Conservation (phyloP, 1,140 invertebrate genomes). For the Cheumatopsyche charites region DNA sequence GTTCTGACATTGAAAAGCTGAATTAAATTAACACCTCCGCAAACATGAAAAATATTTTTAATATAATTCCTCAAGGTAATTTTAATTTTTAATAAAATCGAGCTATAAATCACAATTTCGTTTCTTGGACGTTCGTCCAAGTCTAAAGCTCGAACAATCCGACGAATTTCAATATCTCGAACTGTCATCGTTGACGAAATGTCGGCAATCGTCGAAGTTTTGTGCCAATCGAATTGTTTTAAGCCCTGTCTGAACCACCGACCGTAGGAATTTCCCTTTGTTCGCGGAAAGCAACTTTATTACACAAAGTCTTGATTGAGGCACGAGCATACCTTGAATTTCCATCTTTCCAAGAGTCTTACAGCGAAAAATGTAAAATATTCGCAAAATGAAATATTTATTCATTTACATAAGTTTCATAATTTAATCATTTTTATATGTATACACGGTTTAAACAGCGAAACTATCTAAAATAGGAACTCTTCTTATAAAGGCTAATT, state of each 20-base stretch:
- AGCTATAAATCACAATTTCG: neutral
- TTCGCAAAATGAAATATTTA: no score
- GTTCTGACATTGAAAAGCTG: neutral
- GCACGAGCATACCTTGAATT: constrained; percentile 3
- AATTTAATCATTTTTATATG: no score
- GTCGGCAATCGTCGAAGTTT: neutral
- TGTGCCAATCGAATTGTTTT: no score
- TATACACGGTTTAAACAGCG: no score
- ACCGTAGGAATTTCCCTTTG: neutral
- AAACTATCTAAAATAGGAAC: no score
- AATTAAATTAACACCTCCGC: no score
- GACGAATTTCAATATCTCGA: constrained; percentile 1
- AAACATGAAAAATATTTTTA: neutral
- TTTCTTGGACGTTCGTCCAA: no score
- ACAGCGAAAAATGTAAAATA: no score
- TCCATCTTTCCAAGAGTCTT: neutral
- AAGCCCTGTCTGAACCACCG: neutral
- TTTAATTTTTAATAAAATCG: constrained; percentile 12
- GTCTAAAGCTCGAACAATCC: neutral
- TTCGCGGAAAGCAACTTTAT: neutral
- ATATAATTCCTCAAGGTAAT: neutral
- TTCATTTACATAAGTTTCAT: no score
- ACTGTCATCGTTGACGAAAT: constrained; percentile 4
- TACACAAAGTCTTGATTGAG: neutral
- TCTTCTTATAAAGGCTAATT: no score